Base-by-base conservation (phyloP, 2,888 invertebrate genomes). In the Cataglyphis cursor region DNA sequence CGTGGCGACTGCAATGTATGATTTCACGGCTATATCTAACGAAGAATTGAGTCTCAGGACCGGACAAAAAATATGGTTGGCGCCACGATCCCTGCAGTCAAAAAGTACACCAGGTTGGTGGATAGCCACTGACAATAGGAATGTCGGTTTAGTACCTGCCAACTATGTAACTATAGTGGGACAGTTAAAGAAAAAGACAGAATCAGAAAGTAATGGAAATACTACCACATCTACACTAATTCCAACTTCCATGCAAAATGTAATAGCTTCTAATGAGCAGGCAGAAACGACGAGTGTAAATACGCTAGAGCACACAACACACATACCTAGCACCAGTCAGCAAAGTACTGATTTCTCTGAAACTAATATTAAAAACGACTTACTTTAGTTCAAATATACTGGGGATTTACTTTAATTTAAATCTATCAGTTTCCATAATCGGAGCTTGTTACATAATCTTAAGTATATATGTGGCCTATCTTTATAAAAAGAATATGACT, bases 71-170 rank as follows among this genome's bases (percentile, higher is more conserved):
- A 95, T 99, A 8, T 96, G 96, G 81, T 95, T 99, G 12, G 99
- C 99, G 0, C 99, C 99, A 0, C 96, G 97, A 93, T 97, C 97
- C 88, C 95, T 98, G 35, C 99, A 99, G 95, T 96, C 97, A 41
- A 96, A 96, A 90, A 96, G 96, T 87, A 72, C 90, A 10, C 93
- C 93, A 35, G 95, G 95, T 62, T 95, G 95, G 95, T 94, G 92
- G 82, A 91, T 88, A 87, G 94, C 93, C 24, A 93, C 94, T 0
- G 92, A 95, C 64, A 92, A 90, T 74, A 81, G 89, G 3, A 93
- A 92, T 35, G 89, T 94, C 72, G 95, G 95, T 35, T 84, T 94
- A 3, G 89, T 95, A 59, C 95, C 95, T 12, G 92, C 91, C 3
- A 92, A 92, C 75, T 94, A 95, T 83, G 86, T 94, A 1, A 93